Evolutionary conservation across 1,140 invertebrate species (phyloP), one percentile per base, ranked within the genome.

Genomic region (Tetragnatha versicolor): DNA sequence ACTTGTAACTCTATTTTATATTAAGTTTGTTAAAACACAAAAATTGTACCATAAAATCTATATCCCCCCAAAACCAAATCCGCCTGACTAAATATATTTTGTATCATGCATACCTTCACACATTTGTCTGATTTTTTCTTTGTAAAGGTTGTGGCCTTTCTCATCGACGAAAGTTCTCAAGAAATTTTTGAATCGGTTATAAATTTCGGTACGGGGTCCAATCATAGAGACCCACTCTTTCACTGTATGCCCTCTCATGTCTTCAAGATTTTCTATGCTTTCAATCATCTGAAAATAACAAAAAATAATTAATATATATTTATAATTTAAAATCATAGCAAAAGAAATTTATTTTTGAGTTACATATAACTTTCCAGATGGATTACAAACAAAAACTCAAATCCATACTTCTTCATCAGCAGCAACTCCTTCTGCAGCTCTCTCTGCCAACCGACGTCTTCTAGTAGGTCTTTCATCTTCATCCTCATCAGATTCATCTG

Each of bases 201-300:
- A 92, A 83, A 99, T 98, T 89, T 99, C 98, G 12, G 93, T 97
- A 58, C 92, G 89, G 0, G 97, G 96, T n/a, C 94, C 97, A 58
- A 97, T 86, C 93, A 98, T 96, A 63, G 92, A 90, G 1, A 99
- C 96, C 96, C 98, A 99, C 83, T 99, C 97, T 82, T 94, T 92
- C 0, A 95, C 91, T 2, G 92, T 90, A 83, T 97, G 91, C 7
- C 88, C 88, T 45, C 86, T 82, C 84, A 88, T 88, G 83, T 99
- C 97, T 86, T 99, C 97, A 9, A 99, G 87, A 87, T 99, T 99
- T 84, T 99, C 97, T 82, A 99, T 97, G 45, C 95, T 97, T 87
- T 99, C 97, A 70, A 98, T 92, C 91, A 93, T 92, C 89, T 92
- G 79, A 78, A n/a, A 83, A 86, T 82, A 76, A 80, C 17, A 31